Base-by-base conservation (phyloP, 1,140 invertebrate genomes). In the Orius laevigatus region DNA sequence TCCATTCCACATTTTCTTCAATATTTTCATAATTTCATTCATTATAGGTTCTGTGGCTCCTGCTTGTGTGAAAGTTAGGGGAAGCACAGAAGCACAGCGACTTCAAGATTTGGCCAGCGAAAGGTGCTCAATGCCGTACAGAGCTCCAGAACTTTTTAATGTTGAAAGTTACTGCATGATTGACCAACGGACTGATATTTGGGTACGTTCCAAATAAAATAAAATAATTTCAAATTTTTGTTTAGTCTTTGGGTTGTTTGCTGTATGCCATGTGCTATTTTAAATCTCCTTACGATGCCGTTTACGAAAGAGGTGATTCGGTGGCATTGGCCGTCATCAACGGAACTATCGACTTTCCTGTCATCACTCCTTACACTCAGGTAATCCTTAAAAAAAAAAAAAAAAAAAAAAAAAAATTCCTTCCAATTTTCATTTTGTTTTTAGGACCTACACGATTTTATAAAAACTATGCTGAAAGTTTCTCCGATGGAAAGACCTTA, bases 91-190 rank as follows among this genome's bases (percentile, higher is more conserved):
- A 57, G 84, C 84, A 0, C 76, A 79, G 57, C 66, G 70, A 42
- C 59, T 90, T 12, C 81, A 89, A 65, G 88, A 91, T 62, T 61
- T 76, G 42, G 86, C 85, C 5, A 80, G 80, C 47, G 84, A 90
- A 66, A 70, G 81, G 53, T 87, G 83, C 62, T 84, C 83, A 15
- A 90, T 91, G 77, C 76, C 84, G 9, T 92, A 88, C 58, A 68
- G 83, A 59, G 83, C 87, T 14, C 88, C 87, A 12, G 87, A 92
- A 67, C 65, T 91, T 20, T 91, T 91, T 58, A 81, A 82, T 57
- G 83, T 90, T 33, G 79, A 88, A 65, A 79, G 75, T 50, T 78
- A 81, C 58, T 76, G 77, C 59, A 75, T 75, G 57, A 74, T 92
- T 53, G 85, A 88, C 64, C 84, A 90, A 64, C 65, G 81, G 53